phyloP scores from a whole-genome alignment of 1,140 invertebrate species.

The Sarcophaga peregrina region DNA sequence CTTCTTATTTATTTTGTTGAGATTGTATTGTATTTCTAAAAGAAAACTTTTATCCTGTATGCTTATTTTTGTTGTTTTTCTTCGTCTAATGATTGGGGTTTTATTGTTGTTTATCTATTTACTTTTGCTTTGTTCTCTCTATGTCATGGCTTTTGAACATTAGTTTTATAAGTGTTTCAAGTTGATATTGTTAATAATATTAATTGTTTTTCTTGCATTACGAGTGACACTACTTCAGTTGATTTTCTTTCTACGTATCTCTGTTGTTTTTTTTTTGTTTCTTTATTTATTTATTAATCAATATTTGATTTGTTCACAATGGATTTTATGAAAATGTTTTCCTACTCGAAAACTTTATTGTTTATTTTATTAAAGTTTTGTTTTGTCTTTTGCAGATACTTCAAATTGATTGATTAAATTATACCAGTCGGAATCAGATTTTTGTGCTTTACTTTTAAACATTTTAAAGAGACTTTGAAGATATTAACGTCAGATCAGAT shows the following conservation, averaged over 20 bases:
- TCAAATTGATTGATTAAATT: too few relatives aligned
- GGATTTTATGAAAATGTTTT: too few relatives aligned
- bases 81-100: background rate
- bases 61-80: background rate
- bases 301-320: background rate
- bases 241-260: background rate
- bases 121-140: background rate
- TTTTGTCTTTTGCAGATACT: too few relatives aligned
- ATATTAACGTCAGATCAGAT: too few relatives aligned
- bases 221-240: background rate
- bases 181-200: slow-evolving; percentile 11
- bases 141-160: background rate
- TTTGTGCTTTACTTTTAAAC: too few relatives aligned
- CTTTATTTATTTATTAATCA: background rate
- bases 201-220: background rate
- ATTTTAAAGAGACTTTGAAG: too few relatives aligned
- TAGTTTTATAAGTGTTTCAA: too few relatives aligned
- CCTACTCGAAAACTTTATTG: too few relatives aligned
- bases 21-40: background rate
- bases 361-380: too few relatives aligned
- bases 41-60: background rate
- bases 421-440: too few relatives aligned
- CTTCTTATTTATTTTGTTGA: background rate
- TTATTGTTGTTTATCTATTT: background rate
- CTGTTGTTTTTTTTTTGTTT: background rate